phyloP scores from a whole-genome alignment of 1,140 invertebrate genomes.

The Hylaeus anthracinus region DNA sequence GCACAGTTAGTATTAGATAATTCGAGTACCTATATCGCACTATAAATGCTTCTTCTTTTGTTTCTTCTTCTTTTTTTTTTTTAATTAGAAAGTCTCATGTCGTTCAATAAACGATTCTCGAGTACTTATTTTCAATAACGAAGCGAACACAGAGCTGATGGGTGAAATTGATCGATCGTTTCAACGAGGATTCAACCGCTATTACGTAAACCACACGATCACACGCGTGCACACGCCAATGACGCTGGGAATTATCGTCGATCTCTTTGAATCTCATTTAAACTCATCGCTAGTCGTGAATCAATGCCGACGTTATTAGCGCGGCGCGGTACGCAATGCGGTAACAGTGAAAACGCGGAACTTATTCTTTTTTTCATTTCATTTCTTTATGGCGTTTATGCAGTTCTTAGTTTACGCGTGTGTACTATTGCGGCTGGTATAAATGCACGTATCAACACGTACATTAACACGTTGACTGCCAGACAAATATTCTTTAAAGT shows the following conservation, averaged over 20 bases:
- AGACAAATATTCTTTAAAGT: no score
- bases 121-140: background rate
- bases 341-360: slow-evolving; percentile 27
- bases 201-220: slow-evolving; percentile 23
- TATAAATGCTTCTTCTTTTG: no score
- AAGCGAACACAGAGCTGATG: background rate
- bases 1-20: no score
- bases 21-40: no score
- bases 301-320: background rate
- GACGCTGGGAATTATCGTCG: slow-evolving; percentile 7
- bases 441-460: no score
- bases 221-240: background rate
- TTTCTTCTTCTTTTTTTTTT: no score
- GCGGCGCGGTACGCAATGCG: background rate
- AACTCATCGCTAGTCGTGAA: background rate
- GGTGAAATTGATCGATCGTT: background rate
- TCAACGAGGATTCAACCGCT: background rate
- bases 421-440: background rate
- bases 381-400: no score
- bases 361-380: no score
- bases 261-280: slow-evolving; percentile 36
- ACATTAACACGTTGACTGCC: no score
- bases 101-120: background rate
- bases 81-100: background rate
- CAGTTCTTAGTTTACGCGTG: background rate